Evolutionary conservation across 2,888 invertebrate genomes (phyloP).

Genomic region (Neoaliturus tenellus): DNA sequence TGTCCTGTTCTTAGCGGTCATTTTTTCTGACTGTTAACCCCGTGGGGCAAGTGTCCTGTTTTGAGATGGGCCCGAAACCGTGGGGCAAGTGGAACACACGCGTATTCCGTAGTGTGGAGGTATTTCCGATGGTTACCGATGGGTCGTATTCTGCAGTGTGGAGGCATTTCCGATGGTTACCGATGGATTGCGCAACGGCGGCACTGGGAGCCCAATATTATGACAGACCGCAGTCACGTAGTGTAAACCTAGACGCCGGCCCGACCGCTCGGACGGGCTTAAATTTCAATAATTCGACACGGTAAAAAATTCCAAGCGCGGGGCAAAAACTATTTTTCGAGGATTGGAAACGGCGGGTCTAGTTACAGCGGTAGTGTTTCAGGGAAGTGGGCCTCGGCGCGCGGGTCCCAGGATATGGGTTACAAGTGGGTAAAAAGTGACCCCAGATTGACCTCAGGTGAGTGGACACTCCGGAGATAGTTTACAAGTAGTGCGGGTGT

Average conservation of each 20-base stretch:
- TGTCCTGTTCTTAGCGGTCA: too few relatives aligned
- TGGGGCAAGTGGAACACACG: too few relatives aligned
- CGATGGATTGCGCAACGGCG: not conserved
- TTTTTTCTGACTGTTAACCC: too few relatives aligned
- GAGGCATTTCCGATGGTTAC: not conserved
- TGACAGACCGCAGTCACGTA: slow-evolving; percentile 27
- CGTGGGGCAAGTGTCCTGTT: too few relatives aligned
- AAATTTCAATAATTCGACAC: slow-evolving; percentile 55
- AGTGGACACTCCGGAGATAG: slow-evolving; percentile 14
- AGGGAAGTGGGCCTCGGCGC: slow-evolving; percentile 47
- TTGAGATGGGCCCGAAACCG: too few relatives aligned
- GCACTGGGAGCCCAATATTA: slow-evolving; percentile 8
- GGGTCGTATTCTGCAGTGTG: too few relatives aligned
- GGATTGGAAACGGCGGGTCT: slow-evolving; percentile 53
- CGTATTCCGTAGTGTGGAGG: too few relatives aligned
- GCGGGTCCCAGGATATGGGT: slow-evolving; percentile 42
- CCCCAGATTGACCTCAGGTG: slow-evolving; percentile 37
- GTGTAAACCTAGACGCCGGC: slow-evolving; percentile 40
- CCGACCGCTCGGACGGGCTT: slow-evolving; percentile 49
- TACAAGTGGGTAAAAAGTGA: slow-evolving; percentile 29
- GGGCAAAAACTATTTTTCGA: slow-evolving; percentile 49
- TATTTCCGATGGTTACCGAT: not conserved
- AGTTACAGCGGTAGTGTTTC: slow-evolving; percentile 55
- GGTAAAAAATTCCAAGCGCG: slow-evolving; percentile 25
- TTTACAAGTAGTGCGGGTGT: not conserved